Evolutionary conservation across 2,113 vertebrate genomes (phyloP), one percentile per base, ranked within the genome.

Genomic region (Myotis yumanensis): DNA sequence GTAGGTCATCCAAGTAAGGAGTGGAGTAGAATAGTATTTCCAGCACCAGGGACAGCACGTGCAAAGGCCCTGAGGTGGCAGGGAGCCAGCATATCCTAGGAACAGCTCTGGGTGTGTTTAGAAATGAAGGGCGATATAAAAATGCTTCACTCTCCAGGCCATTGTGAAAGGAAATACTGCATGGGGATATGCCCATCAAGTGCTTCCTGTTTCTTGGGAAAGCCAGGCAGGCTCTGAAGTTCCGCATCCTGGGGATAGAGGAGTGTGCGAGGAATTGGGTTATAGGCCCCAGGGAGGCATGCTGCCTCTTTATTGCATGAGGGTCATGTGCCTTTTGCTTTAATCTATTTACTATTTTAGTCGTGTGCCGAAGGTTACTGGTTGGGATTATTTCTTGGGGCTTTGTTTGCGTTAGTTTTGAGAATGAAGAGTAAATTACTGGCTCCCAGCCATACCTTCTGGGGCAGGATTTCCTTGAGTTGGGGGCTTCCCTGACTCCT

Each of bases 111-210:
- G 1, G 16, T 28, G 37, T 57, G 35, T 52, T 92, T 72, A 69
- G 51, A 86, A 90, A 62, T 40, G 43, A 37, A 62, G 43, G 48
- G 52, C 4, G 22, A 32, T 11, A 9, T 30, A 66, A 84, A 91
- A 54, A 28, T 23, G 30, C 4, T 28, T 17, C 7, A 4, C 32
- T 57, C 48, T 57, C 23, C 32, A 4, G 48, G 48, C 22, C 40
- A 9, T 17, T 0, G 4, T 9, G n/a, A 25, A 52, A 46, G 17
- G 35, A 37, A 72, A 54, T 2, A 1, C 7, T 0, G 0, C 15
- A 1, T 1, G 20, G 71, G 18, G 11, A 81, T 48, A 28, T 23
- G 37, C 18, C 32, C 14, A 1, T 5, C 14, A 25, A 35, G 23
- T 2, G 3, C 16, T 17, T 68, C 57, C 64, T 54, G 14, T 32